A percentile compares a stretch with the other conserved stretches of the same genome.
phyloP scores from a whole-genome alignment of 2,113 vertebrate species.

The Oncorhynchus clarkii region DNA sequence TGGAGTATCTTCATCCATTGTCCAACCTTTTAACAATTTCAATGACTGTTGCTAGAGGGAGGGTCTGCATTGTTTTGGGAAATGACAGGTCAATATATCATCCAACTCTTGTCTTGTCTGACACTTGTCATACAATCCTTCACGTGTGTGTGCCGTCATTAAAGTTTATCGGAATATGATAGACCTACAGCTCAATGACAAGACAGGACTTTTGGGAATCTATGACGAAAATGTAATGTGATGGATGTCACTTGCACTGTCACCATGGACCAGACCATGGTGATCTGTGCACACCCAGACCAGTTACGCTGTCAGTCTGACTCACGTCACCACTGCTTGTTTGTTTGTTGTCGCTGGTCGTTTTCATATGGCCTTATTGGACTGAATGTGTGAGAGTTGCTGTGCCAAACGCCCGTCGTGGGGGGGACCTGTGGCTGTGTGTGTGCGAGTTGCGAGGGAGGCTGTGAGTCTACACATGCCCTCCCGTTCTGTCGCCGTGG shows the following conservation, averaged over 20 bases:
- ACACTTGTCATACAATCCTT: no score
- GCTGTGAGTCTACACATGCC: slow-evolving; percentile 20
- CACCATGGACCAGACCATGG: neutral
- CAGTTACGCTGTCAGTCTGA: slow-evolving; percentile 34
- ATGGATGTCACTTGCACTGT: neutral
- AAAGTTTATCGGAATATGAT: no score
- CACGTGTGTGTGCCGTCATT: no score
- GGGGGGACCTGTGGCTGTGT: slow-evolving; percentile 54
- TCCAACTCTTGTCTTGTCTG: no score
- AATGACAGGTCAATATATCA: no score
- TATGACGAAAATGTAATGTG: neutral
- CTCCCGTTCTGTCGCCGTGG: slow-evolving; percentile 72
- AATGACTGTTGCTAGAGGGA: no score
- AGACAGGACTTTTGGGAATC: neutral
- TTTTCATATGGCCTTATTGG: slow-evolving; percentile 64
- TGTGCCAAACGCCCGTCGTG: slow-evolving; percentile 54
- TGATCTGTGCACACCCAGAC: slow-evolving; percentile 9
- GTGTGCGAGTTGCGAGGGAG: neutral
- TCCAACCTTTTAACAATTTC: no score
- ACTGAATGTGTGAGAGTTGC: slow-evolving; percentile 45
- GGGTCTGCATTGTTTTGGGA: no score
- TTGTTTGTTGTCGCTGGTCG: slow-evolving; percentile 52
- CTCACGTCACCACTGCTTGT: slow-evolving; percentile 49
- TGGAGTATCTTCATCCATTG: no score
- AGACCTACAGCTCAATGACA: no score